These are phyloP conservation scores for Puntigrus tetrazona DNA, from an alignment of 2,113 vertebrate species.

Conservation along the genomic window DNA sequence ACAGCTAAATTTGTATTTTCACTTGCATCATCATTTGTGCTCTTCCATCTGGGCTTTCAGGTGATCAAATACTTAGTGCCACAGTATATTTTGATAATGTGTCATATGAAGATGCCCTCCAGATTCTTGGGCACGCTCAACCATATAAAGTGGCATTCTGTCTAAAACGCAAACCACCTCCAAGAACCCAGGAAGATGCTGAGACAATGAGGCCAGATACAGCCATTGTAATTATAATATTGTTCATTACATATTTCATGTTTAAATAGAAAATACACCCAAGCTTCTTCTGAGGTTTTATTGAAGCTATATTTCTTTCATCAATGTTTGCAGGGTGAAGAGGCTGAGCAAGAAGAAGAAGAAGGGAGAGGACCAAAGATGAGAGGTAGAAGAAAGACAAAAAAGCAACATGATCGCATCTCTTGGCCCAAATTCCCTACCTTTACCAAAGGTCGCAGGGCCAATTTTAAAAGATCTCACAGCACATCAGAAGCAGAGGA, in stretches of 20 bases:
- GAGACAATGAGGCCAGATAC: conserved; percentile 61
- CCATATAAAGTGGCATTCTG: conserved; percentile 90
- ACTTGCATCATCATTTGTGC: conserved; percentile 29
- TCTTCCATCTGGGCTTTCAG: conserved; percentile 70
- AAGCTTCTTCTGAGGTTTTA: neutral
- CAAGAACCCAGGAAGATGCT: conserved; percentile 67
- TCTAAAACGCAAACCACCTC: conserved; percentile 80
- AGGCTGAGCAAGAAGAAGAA: conserved; percentile 68
- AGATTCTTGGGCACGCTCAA: conserved; percentile 92
- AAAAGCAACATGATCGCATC: conserved; percentile 74
- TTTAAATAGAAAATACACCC: neutral
- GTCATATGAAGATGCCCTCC: conserved; percentile 92
- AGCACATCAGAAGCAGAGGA: conserved; percentile 81
- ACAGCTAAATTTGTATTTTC: neutral
- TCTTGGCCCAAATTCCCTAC: conserved; percentile 81
- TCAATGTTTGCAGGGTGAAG: conserved; percentile 69
- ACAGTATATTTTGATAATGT: conserved; percentile 94
- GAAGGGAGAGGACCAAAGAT: conserved; percentile 61
- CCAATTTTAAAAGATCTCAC: conserved; percentile 76
- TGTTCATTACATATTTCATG: neutral
- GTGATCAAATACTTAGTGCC: conserved; percentile 93
- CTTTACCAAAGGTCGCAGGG: conserved; percentile 74
- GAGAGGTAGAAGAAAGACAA: conserved; percentile 70
- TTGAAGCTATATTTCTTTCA: conserved; percentile 36
- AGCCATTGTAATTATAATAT: conserved; percentile 66